phyloP scores from a whole-genome alignment of 2,797 vertebrate genomes.

The Lates japonicus region DNA sequence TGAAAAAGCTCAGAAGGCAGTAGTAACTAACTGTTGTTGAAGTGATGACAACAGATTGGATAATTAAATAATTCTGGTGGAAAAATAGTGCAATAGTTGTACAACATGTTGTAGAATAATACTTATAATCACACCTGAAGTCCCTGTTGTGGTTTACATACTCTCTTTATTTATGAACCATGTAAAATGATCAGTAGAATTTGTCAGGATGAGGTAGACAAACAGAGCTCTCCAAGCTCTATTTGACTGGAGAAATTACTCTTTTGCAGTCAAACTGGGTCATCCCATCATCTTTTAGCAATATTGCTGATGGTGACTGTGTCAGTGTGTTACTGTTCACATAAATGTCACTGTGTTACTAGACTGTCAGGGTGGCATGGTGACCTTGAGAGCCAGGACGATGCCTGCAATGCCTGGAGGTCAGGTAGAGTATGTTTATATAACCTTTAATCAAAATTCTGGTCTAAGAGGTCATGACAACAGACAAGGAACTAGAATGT shows the following conservation, averaged over 20 bases:
- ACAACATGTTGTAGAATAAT: no score
- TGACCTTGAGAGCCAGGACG: not conserved
- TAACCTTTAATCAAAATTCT: not conserved
- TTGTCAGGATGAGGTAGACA: not conserved
- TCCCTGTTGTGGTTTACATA: not conserved
- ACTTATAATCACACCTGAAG: not conserved
- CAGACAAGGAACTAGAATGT: not conserved
- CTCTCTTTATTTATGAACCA: no score
- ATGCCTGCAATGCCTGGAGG: not conserved
- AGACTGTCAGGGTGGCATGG: rapidly evolving
- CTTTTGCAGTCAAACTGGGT: not conserved
- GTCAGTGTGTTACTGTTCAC: not conserved
- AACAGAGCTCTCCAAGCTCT: no score
- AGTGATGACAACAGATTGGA: no score
- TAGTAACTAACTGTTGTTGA: no score
- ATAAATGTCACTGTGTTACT: slow-evolving; percentile 6
- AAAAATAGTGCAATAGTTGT: no score
- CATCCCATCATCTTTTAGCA: not conserved
- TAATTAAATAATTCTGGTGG: no score
- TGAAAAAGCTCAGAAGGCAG: no score
- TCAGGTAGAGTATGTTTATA: not conserved
- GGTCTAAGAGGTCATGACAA: not conserved
- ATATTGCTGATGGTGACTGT: not conserved
- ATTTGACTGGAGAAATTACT: not conserved
- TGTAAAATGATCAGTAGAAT: not conserved